Conservation (phyloP, 1,140 invertebrate species). For the Scaptomyza pallida region DNA sequence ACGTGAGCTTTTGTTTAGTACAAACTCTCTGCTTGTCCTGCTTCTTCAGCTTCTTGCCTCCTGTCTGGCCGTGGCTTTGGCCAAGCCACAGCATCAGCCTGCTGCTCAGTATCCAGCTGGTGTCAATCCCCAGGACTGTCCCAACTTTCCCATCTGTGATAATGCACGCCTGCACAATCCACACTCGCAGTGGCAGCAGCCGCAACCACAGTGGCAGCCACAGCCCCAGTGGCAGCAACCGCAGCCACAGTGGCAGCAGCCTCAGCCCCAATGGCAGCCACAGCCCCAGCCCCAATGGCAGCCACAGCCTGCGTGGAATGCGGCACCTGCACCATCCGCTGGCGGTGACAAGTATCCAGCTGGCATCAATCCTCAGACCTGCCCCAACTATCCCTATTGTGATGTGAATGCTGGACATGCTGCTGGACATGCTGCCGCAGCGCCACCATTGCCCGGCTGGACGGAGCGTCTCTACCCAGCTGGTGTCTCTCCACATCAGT, state of each 20-base stretch:
- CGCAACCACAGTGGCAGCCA: constrained; percentile 63
- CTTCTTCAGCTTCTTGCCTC: constrained; percentile 62
- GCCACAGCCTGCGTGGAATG: constrained; percentile 69
- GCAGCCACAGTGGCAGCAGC: constrained; percentile 55
- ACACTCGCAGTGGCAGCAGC: constrained; percentile 66
- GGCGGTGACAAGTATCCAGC: constrained; percentile 83
- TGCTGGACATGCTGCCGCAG: constrained; percentile 59
- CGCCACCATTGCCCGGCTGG: constrained; percentile 82
- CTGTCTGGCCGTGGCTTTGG: constrained; percentile 66
- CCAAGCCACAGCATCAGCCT: constrained; percentile 77
- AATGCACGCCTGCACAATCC: constrained; percentile 82
- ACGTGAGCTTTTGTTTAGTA: not conserved
- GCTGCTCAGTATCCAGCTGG: constrained; percentile 83
- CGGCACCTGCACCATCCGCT: constrained; percentile 59
- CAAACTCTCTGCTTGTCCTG: not conserved
- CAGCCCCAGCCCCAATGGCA: constrained; percentile 66
- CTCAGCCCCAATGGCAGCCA: constrained; percentile 45
- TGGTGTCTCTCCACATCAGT: constrained; percentile 83
- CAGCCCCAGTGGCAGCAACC: constrained; percentile 68
- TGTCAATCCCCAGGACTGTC: constrained; percentile 83
- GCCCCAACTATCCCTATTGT: constrained; percentile 84
- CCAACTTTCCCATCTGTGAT: constrained; percentile 84
- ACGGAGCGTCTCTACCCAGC: constrained; percentile 84
- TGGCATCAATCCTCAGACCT: constrained; percentile 82
- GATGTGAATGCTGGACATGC: constrained; percentile 74